A percentile compares a stretch with the other conserved stretches of the same genome.
These are phyloP conservation scores for Horisme vitalbata DNA, from an alignment of 2,888 invertebrate genomes.

Conservation along the genomic window DNA sequence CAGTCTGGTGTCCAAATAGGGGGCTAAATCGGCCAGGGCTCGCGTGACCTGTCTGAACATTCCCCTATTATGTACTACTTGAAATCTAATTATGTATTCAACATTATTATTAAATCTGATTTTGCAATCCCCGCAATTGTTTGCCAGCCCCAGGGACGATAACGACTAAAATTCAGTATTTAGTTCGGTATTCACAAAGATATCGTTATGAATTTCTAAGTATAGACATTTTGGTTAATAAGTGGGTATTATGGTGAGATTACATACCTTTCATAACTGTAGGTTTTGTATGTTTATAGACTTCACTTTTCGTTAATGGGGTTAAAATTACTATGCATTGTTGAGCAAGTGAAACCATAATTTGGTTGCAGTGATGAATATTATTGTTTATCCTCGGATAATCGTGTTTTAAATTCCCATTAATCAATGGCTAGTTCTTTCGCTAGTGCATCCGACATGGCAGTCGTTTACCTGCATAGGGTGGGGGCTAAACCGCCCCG, in stretches of 20 bases:
- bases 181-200: not conserved
- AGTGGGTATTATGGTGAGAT: too few relatives aligned
- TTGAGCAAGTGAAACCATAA: not conserved
- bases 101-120: conserved; percentile 28
- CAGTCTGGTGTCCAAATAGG: conserved; percentile 31
- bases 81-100: conserved; percentile 23
- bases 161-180: not conserved
- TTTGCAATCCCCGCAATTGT: conserved; percentile 25
- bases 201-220: not conserved
- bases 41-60: conserved; percentile 25
- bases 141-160: not conserved
- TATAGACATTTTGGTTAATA: too few relatives aligned
- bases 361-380: not conserved
- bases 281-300: too few relatives aligned
- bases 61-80: conserved; percentile 27
- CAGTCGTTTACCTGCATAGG: conserved; percentile 52
- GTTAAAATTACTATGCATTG: not conserved
- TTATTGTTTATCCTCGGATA: conserved; percentile 1
- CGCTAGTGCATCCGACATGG: conserved; percentile 28
- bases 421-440: conserved; percentile 27
- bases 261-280: too few relatives aligned
- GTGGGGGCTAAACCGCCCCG: conserved; percentile 39
- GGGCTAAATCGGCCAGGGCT: conserved; percentile 18
- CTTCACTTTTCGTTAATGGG: not conserved
- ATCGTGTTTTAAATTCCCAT: conserved; percentile 10